Conservation (phyloP, 2,113 vertebrate species). For the Lepisosteus oculatus region DNA sequence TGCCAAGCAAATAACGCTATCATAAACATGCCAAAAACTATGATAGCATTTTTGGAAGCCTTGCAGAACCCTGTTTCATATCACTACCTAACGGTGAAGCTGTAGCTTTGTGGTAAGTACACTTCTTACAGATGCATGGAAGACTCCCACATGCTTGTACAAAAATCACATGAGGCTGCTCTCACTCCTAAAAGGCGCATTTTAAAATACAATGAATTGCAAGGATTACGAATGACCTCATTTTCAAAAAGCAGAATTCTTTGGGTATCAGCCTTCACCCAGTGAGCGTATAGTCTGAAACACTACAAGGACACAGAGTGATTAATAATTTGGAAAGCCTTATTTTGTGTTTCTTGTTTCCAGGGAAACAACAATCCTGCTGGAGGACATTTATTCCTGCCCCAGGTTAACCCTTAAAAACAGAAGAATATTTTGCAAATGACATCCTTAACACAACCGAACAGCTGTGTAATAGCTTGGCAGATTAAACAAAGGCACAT, state of each 20-base stretch:
- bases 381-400: not conserved
- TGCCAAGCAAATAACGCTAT: too few relatives aligned
- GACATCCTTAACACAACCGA: not conserved
- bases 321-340: not conserved
- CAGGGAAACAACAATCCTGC: not conserved
- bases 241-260: not conserved
- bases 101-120: too few relatives aligned
- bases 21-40: too few relatives aligned
- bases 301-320: not conserved
- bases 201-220: not conserved
- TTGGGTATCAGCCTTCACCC: too few relatives aligned
- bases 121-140: too few relatives aligned
- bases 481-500: not conserved
- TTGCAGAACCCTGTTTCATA: too few relatives aligned
- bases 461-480: conserved; percentile 20
- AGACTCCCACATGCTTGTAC: too few relatives aligned
- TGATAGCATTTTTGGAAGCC: too few relatives aligned
- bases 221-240: not conserved
- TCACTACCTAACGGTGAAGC: too few relatives aligned
- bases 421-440: not conserved
- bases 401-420: conserved; percentile 6
- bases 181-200: too few relatives aligned
- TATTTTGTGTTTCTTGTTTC: conserved; percentile 5
- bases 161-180: too few relatives aligned
- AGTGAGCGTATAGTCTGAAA: not conserved